These are phyloP conservation scores for Metopolophium dirhodum DNA, from an alignment of 1,140 invertebrate genomes.

Conservation along the genomic window DNA sequence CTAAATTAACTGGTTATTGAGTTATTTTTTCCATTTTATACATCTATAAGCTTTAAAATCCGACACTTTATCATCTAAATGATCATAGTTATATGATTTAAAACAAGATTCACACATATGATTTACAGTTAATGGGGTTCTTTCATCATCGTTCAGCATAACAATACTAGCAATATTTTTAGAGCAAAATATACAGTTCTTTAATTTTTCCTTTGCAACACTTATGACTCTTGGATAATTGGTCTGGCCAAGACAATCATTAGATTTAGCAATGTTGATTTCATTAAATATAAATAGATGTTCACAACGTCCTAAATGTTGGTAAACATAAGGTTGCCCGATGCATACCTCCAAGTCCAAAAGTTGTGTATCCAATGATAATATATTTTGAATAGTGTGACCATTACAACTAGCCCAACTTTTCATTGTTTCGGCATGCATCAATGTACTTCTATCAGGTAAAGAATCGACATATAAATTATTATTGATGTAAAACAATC, in stretches of 20 bases:
- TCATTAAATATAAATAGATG: slow-evolving; percentile 53
- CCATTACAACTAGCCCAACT: not conserved
- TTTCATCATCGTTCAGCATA: slow-evolving; percentile 24
- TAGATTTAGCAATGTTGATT: slow-evolving; percentile 14
- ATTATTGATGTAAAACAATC: slow-evolving; percentile 40
- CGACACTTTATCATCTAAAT: slow-evolving; percentile 15
- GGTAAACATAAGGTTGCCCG: slow-evolving; percentile 34
- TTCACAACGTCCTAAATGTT: slow-evolving; percentile 37
- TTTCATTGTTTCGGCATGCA: not conserved
- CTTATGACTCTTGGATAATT: slow-evolving; percentile 39
- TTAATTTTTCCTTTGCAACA: slow-evolving; percentile 20
- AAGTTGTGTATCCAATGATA: not conserved
- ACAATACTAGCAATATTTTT: slow-evolving; percentile 28
- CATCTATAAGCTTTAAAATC: slow-evolving; percentile 46
- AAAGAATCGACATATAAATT: slow-evolving; percentile 5
- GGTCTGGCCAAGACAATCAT: slow-evolving; percentile 19
- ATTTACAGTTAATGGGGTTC: slow-evolving; percentile 34
- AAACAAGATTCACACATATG: slow-evolving; percentile 40
- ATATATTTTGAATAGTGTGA: not conserved
- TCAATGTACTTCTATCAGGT: not conserved
- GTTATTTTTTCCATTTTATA: slow-evolving; percentile 30
- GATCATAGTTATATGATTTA: slow-evolving; percentile 39
- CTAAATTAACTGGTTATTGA: not conserved
- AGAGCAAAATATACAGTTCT: slow-evolving; percentile 27
- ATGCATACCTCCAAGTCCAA: slow-evolving; percentile 34